Conservation (phyloP, 2,113 vertebrate genomes). For the Pelecanus crispus region DNA sequence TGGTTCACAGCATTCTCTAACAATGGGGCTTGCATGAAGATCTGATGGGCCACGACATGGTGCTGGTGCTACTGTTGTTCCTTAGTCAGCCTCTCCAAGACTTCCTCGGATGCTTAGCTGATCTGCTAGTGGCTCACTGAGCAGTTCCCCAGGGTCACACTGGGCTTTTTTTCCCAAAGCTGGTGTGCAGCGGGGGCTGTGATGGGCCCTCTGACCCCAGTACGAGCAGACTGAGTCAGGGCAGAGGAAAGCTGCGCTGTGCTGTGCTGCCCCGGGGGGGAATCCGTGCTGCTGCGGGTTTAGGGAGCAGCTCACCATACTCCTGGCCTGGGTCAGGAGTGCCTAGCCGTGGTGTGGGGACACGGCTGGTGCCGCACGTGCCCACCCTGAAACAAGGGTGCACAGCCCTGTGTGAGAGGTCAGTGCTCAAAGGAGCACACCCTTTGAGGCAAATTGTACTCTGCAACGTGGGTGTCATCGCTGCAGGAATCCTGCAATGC, state of each 20-base stretch:
- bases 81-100: neutral
- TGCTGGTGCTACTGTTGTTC: neutral
- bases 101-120: neutral
- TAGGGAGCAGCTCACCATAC: neutral
- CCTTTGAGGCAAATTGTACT: neutral
- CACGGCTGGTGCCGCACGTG: neutral
- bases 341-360: neutral
- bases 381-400: neutral
- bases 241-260: neutral
- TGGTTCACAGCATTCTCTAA: neutral
- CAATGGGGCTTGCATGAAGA: neutral
- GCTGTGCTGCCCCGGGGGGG: neutral
- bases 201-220: rapidly evolving
- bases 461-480: neutral
- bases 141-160: neutral
- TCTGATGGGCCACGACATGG: neutral
- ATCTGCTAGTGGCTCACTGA: neutral
- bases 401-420: neutral
- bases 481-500: neutral
- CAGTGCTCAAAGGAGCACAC: neutral
- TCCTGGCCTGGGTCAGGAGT: neutral
- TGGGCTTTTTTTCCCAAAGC: neutral
- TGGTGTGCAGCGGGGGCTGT: neutral
- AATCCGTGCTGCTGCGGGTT: rapidly evolving
- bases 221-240: neutral